A percentile compares a stretch with the other conserved stretches of the same genome.
Evolutionary conservation across 2,888 invertebrate species (phyloP).

Genomic region (Amphipoea lucens): DNA sequence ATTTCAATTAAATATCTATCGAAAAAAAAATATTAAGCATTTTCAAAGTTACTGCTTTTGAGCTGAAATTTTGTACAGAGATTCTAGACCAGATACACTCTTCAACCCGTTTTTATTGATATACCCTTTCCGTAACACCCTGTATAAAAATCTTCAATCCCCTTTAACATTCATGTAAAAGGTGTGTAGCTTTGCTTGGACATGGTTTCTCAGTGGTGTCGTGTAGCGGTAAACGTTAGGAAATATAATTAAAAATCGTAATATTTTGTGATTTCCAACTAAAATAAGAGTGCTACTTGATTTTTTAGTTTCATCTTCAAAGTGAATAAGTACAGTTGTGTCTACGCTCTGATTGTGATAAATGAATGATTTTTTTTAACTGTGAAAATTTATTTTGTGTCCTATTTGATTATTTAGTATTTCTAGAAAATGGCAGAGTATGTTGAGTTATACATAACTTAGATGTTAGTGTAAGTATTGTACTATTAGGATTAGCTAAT

Average conservation of each 20-base stretch:
- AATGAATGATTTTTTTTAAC: slow-evolving; percentile 40
- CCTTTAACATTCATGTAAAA: not conserved
- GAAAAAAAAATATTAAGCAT: too few species aligned
- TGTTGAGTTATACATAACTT: slow-evolving; percentile 41
- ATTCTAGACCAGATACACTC: too few species aligned
- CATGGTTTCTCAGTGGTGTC: slow-evolving; percentile 2
- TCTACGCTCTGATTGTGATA: slow-evolving; percentile 64
- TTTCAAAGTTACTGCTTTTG: too few species aligned
- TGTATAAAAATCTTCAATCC: not conserved
- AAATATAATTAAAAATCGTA: not conserved
- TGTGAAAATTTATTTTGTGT: slow-evolving; percentile 50
- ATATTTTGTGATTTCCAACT: slow-evolving; percentile 16
- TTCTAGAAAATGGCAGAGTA: slow-evolving; percentile 52
- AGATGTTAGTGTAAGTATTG: slow-evolving; percentile 58
- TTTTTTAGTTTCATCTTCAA: slow-evolving; percentile 30
- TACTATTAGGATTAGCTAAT: slow-evolving; percentile 33
- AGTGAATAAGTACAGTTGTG: slow-evolving; percentile 56
- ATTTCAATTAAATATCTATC: too few species aligned
- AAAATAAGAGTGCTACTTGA: slow-evolving; percentile 45
- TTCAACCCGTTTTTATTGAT: too few species aligned
- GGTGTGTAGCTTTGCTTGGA: not conserved
- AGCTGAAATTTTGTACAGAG: too few species aligned
- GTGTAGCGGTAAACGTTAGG: slow-evolving; percentile 3
- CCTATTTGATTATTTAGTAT: slow-evolving; percentile 53
- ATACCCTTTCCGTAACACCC: too few species aligned